Percentiles rank a stretch among this genome's conserved stretches.
Evolutionary conservation across 92 coral and sea anemone species (phyloP).

Genomic region (Phymanthus crucifer): DNA sequence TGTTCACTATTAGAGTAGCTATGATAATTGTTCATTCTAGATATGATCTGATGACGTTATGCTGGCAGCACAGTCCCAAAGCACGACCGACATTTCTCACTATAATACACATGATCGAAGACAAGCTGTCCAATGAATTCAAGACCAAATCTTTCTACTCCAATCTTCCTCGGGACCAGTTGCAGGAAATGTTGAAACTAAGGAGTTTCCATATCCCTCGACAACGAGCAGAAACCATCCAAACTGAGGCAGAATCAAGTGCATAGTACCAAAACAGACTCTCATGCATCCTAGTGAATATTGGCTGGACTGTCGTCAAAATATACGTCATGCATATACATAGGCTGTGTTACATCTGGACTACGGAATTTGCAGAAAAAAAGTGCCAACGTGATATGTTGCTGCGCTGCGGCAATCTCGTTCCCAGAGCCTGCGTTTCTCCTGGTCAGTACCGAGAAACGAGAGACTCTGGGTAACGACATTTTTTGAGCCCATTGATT

Average conservation of each 20-base stretch:
- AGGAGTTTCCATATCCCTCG: slow-evolving; percentile 40
- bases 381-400: no score
- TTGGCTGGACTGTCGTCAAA: no score
- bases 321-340: no score
- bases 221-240: slow-evolving; percentile 48
- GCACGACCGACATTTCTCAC: slow-evolving; percentile 84
- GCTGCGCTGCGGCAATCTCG: no score
- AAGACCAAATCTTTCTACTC: slow-evolving; percentile 78
- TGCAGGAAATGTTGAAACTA: slow-evolving; percentile 39
- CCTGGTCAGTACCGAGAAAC: no score
- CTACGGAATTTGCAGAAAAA: no score
- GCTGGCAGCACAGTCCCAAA: slow-evolving; percentile 86
- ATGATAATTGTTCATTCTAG: slow-evolving; percentile 31
- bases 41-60: slow-evolving; percentile 75
- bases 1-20: neutral
- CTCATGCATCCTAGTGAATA: neutral
- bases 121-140: slow-evolving; percentile 60
- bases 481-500: no score
- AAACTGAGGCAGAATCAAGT: slow-evolving; percentile 35
- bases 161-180: slow-evolving; percentile 71
- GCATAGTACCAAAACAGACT: slow-evolving; percentile 1
- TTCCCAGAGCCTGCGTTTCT: no score
- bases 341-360: no score
- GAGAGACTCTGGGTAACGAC: no score
- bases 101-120: slow-evolving; percentile 68